A percentile compares a stretch with the other conserved stretches of the same genome.
These are phyloP conservation scores for Troilus luridus DNA, from an alignment of 2,888 invertebrate genomes.

Conservation along the genomic window DNA sequence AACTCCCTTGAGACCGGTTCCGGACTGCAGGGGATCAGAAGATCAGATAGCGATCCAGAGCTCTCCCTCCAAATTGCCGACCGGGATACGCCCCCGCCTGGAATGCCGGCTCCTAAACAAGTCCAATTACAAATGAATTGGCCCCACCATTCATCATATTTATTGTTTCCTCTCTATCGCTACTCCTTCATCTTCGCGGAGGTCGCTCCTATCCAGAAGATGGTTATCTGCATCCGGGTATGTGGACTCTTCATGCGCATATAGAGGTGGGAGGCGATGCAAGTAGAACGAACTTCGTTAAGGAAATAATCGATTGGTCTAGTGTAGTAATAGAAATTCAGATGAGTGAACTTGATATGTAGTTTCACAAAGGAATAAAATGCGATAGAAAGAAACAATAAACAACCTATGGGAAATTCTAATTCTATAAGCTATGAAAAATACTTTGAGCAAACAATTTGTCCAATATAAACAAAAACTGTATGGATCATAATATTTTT, in stretches of 20 bases:
- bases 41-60: background rate
- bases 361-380: too few relatives aligned
- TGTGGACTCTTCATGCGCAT: background rate
- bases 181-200: slow-evolving; percentile 22
- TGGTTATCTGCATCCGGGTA: slow-evolving; percentile 30
- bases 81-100: slow-evolving; percentile 14
- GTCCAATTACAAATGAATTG: slow-evolving; percentile 40
- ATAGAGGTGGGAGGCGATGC: too few relatives aligned
- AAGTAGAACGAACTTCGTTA: background rate
- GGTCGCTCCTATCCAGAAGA: slow-evolving; percentile 1
- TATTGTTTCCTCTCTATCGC: slow-evolving; percentile 14
- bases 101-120: slow-evolving; percentile 36
- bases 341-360: too few relatives aligned
- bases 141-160: slow-evolving; percentile 33
- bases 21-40: background rate
- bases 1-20: background rate
- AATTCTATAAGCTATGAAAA: too few relatives aligned
- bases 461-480: too few relatives aligned
- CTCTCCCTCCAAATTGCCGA: background rate
- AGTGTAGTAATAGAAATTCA: too few relatives aligned
- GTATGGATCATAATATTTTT: too few relatives aligned
- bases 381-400: too few relatives aligned
- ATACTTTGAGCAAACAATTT: too few relatives aligned
- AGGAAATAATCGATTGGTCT: background rate
- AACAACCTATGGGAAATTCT: too few relatives aligned